Base-by-base conservation (phyloP, 2,113 vertebrate species). In the Sebastes fasciatus region DNA sequence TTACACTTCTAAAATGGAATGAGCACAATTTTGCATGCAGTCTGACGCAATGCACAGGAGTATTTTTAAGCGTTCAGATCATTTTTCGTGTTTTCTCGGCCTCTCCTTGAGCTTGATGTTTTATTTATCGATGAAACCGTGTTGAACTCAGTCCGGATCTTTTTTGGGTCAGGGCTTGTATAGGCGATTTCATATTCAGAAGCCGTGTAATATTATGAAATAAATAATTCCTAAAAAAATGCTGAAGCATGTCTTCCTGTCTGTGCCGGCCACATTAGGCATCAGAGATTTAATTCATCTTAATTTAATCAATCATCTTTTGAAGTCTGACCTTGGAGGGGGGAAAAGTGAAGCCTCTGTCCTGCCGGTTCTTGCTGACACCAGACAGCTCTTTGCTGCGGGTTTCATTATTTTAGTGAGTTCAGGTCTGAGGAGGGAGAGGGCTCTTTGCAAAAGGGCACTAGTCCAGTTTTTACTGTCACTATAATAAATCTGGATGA, bases 401-500 rank as follows among this genome's bases (percentile, higher is more conserved):
- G 51, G 9, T 91, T 92, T 89, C 91, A 93, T 94, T 93, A 92
- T 92, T 92, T 93, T 82, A 74, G 64, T 61, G 83, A 77, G 83
- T 79, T 88, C 51, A 43, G 67, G 83, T 89, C 80, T 83, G 67
- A 90, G 83, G 74, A 91, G 82, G 84, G 74, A 88, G 88, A 77
- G 83, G 82, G 84, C 87, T 88, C 68, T 23, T 80, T 60, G 77
- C 80, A 75, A 93, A 94, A 95, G 93, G 94, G 90, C 93, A 93
- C 83, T 84, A 64, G 90, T 92, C 94, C 91, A 91, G 77, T 76
- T 91, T 92, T 93, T 89, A 86, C 87, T 93, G 93, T 92, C 92
- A 91, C 85, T 23, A 4, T 88, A 87, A 96, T 96, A 95, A 94
- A 96, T 95, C 94, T 95, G 85, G 48, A 71, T 93, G 95, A 96